Evolutionary conservation across 1,140 invertebrate species (phyloP), one percentile per base, ranked within the genome.

Genomic region (Sinonovacula constricta): DNA sequence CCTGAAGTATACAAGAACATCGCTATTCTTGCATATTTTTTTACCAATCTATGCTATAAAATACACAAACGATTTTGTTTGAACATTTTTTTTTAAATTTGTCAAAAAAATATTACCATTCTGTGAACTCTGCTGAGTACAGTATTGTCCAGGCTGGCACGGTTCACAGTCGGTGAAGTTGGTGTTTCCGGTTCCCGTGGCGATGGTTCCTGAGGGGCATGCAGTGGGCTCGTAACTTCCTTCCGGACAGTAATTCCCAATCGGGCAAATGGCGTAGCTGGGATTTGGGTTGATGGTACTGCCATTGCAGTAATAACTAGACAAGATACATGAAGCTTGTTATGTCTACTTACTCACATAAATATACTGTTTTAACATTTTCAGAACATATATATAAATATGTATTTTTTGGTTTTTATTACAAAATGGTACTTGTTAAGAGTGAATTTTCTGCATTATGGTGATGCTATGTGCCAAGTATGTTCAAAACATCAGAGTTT

Each of bases 301-400:
- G 51, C 87, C 87, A 69, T 85, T 86, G 68, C 89, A 90, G 82
- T 88, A 90, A 67, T 86, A 90, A 12, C 89, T 90, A n/a, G n/a
- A n/a, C n/a, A n/a, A n/a, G n/a, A n/a, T n/a, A n/a, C n/a, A n/a
- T n/a, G n/a, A n/a, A n/a, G n/a, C n/a, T n/a, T n/a, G n/a, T n/a
- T n/a, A n/a, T n/a, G n/a, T n/a, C n/a, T n/a, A n/a, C n/a, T n/a
- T n/a, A n/a, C n/a, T n/a, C n/a, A n/a, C n/a, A n/a, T n/a, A n/a
- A n/a, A n/a, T n/a, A n/a, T n/a, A n/a, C n/a, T n/a, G n/a, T n/a
- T n/a, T n/a, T n/a, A n/a, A n/a, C n/a, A n/a, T n/a, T n/a, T n/a
- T n/a, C n/a, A n/a, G n/a, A n/a, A n/a, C n/a, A n/a, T n/a, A n/a
- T n/a, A n/a, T n/a, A n/a, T n/a, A n/a, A n/a, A n/a, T n/a, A n/a